A percentile compares a stretch with the other conserved stretches of the same genome.
Conservation (phyloP, 2,797 vertebrate genomes). For the Eidolon dupreanum region DNA sequence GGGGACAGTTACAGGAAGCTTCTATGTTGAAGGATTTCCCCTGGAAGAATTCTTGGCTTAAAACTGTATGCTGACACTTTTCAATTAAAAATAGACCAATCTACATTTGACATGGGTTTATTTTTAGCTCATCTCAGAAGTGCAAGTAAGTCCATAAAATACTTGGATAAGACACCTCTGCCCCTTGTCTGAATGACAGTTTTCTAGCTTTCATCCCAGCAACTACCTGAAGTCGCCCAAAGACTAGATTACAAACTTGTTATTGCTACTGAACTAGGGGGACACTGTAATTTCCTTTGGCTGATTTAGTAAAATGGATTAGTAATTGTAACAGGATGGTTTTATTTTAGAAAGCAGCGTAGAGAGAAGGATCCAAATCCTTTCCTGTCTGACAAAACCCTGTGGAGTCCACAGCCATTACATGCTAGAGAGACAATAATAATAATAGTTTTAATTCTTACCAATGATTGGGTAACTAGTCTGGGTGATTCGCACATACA, state of each 20-base stretch:
- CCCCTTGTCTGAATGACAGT: neutral
- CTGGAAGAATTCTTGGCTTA: constrained; percentile 4
- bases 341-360: constrained; percentile 24
- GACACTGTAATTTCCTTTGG: neutral
- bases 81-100: constrained; percentile 16
- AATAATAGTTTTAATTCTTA: constrained; percentile 1
- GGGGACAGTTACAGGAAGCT: neutral
- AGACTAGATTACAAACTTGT: neutral
- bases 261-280: neutral
- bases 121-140: neutral
- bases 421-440: neutral
- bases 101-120: constrained; percentile 6
- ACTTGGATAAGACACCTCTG: neutral
- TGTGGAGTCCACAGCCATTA: neutral
- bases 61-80: neutral
- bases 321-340: neutral
- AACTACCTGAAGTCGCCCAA: neutral
- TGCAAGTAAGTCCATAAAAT: neutral
- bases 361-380: neutral
- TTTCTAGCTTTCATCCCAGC: neutral
- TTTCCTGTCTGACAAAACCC: neutral
- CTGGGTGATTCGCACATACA: neutral
- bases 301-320: constrained; percentile 4
- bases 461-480: neutral
- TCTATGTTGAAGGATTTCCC: neutral